A percentile compares a stretch with the other conserved stretches of the same genome.
Conservation (phyloP, 2,797 vertebrate species). For the Chrysocyon brachyurus region DNA sequence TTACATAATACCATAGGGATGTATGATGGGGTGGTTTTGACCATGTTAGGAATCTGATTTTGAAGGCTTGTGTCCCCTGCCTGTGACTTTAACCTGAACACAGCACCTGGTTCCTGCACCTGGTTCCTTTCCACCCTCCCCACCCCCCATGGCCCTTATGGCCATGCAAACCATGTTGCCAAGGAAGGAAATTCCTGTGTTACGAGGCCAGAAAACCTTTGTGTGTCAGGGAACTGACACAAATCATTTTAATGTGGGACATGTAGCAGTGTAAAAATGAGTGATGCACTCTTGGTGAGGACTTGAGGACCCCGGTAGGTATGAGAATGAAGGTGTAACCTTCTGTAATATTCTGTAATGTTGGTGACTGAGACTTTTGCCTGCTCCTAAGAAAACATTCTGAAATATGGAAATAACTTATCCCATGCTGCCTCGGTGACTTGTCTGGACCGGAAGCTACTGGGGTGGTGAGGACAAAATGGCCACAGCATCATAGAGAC, state of each 20-base stretch:
- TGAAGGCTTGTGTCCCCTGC: background rate
- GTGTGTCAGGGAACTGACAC: background rate
- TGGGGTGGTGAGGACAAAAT: background rate
- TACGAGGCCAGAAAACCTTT: background rate
- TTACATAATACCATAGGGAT: background rate
- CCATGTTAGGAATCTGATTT: background rate
- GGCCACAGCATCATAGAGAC: background rate
- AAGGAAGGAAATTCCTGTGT: slow-evolving; percentile 12
- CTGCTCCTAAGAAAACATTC: slow-evolving; percentile 5
- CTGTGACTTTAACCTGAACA: background rate
- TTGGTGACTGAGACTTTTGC: background rate
- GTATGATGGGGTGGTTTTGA: background rate
- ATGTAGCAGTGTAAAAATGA: background rate
- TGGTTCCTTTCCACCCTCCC: background rate
- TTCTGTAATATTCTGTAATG: background rate
- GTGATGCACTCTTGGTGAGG: background rate
- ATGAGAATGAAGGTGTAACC: background rate
- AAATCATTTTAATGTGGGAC: background rate
- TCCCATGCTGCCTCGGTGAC: background rate
- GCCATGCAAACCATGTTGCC: background rate
- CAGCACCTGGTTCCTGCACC: background rate
- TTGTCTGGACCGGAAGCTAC: background rate
- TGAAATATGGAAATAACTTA: background rate
- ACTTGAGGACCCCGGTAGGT: background rate
- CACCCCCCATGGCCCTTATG: background rate